Percentiles rank a stretch among this genome's conserved stretches.
These are phyloP conservation scores for Melospiza georgiana DNA, from an alignment of 2,113 vertebrate species.

Conservation along the genomic window DNA sequence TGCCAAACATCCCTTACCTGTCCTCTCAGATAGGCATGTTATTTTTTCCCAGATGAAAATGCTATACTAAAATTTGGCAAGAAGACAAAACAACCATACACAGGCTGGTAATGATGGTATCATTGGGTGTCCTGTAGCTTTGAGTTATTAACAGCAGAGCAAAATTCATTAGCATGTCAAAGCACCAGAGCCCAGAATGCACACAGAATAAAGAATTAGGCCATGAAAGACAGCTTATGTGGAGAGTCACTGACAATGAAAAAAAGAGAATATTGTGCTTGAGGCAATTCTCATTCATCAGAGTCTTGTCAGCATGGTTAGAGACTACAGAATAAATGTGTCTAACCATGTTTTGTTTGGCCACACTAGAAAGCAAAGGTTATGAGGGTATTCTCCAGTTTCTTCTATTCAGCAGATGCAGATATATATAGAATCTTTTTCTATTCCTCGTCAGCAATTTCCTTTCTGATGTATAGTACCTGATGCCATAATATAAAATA, in stretches of 20 bases:
- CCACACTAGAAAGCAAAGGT: constrained; percentile 18
- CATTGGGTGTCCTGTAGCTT: background rate
- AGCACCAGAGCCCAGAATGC: background rate
- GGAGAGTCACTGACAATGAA: constrained; percentile 18
- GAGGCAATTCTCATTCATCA: constrained; percentile 13
- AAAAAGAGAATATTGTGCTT: constrained; percentile 17
- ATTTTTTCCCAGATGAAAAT: constrained; percentile 5
- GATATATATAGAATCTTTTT: background rate
- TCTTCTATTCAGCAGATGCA: background rate
- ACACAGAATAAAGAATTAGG: constrained; percentile 38
- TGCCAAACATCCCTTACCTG: background rate
- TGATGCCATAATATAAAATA: background rate
- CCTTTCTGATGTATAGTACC: background rate
- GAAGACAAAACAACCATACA: background rate
- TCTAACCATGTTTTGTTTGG: constrained; percentile 40
- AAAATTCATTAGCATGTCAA: constrained; percentile 38
- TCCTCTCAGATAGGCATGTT: background rate
- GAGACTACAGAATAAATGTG: constrained; percentile 9
- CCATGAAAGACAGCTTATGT: constrained; percentile 47
- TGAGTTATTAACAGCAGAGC: background rate
- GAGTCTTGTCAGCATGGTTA: constrained; percentile 22
- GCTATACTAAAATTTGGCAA: background rate
- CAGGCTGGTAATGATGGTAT: background rate
- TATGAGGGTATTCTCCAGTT: background rate
- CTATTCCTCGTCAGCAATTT: background rate